Evolutionary conservation across 2,113 vertebrate genomes (phyloP), one percentile per base, ranked within the genome.

Genomic region (Halichoeres trimaculatus): DNA sequence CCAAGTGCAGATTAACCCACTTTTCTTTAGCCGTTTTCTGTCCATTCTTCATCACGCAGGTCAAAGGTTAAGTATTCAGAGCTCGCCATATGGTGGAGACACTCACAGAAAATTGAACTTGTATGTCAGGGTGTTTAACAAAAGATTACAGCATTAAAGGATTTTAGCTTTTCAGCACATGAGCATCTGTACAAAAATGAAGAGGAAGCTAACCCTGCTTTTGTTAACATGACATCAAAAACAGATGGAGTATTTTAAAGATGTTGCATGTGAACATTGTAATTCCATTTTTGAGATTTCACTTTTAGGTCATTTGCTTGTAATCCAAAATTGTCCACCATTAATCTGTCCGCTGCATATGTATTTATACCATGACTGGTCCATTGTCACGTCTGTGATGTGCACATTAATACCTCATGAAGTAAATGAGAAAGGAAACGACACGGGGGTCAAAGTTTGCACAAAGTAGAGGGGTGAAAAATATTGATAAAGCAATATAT

Each of bases 1-100:
- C 60, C 77, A 78, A 82, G 74, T 75, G 83, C 73, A 87, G 90
- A 86, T 88, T 88, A 89, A 91, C 87, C 81, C 79, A 83, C 63
- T 80, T 90, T 68, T 81, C 74, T 76, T 73, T 70, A 48, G 66
- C 78, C 34, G 13, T 79, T 85, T 83, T 78, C 65, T 65, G 62
- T 67, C 50, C 43, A 48, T 81, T 89, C 64, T 80, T 53, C 24
- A 17, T 76, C 64, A 80, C 60, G 2, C 58, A 74, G 82, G 81
- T 88, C 65, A 82, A 62, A 77, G 87, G 85, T 87, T 85, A 86
- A 86, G 81, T 66, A 80, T 86, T 78, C 13, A 23, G 69, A 35
- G 68, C 53, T 75, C 8, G 77, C 78, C 82, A 86, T 88, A 87
- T 87, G 85, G 84, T 83, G 54, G 43, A 79, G 58, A 85, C 67